A percentile compares a stretch with the other conserved stretches of the same genome.
Evolutionary conservation across 2,888 invertebrate genomes (phyloP).

Genomic region (Drosophila atroscutellata): DNA sequence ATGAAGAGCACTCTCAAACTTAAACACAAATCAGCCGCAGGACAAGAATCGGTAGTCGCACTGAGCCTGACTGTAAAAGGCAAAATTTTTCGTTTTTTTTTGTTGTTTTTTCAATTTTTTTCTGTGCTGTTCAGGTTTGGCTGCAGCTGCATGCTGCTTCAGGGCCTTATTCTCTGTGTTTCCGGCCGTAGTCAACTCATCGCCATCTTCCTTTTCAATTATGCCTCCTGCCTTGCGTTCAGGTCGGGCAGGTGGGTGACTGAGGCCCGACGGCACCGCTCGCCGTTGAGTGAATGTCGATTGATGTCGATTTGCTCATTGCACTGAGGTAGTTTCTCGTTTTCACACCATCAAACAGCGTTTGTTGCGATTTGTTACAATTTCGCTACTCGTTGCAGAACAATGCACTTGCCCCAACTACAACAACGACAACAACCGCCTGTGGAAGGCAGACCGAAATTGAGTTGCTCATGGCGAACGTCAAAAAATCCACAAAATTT

Average conservation of each 20-base stretch:
- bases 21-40: conserved; percentile 38
- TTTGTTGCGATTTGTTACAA: conserved; percentile 70
- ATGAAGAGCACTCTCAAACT: neutral
- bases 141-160: conserved; percentile 49
- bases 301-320: conserved; percentile 66
- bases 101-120: conserved; percentile 7
- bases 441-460: conserved; percentile 57
- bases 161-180: conserved; percentile 59
- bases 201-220: conserved; percentile 75
- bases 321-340: conserved; percentile 55
- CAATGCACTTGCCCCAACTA: conserved; percentile 25
- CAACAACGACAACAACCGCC: conserved; percentile 24
- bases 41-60: conserved; percentile 37
- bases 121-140: conserved; percentile 29
- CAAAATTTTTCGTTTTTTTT: conserved; percentile 1
- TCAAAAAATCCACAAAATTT: conserved; percentile 67
- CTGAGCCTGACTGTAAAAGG: conserved; percentile 34
- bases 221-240: conserved; percentile 35
- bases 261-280: conserved; percentile 27
- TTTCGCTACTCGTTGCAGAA: conserved; percentile 40
- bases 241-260: conserved; percentile 6
- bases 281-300: conserved; percentile 40
- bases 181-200: conserved; percentile 66
- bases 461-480: conserved; percentile 70
- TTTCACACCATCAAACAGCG: conserved; percentile 77